A percentile compares a stretch with the other conserved stretches of the same genome.
Conservation (phyloP, 2,113 vertebrate species). For the Cynopterus brachyotis region DNA sequence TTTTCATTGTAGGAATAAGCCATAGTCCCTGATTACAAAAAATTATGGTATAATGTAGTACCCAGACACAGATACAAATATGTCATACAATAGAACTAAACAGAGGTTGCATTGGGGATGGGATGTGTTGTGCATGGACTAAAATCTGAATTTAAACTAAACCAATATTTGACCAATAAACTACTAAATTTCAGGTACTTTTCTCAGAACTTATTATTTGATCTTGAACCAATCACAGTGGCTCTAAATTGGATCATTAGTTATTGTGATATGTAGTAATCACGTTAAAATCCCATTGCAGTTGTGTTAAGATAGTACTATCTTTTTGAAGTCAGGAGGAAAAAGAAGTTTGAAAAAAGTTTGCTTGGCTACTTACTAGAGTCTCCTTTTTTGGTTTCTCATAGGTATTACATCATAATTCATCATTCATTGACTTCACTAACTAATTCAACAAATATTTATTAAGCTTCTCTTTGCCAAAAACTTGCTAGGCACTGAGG, state of each 20-base stretch:
- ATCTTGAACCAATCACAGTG: constrained; percentile 35
- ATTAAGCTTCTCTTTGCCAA: not conserved
- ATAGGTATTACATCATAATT: not conserved
- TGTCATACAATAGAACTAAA: not conserved
- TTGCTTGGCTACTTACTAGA: not conserved
- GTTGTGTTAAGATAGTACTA: constrained; percentile 39
- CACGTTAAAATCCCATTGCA: constrained; percentile 36
- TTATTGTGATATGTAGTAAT: constrained; percentile 63
- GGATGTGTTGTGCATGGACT: not conserved
- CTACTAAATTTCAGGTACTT: constrained; percentile 52
- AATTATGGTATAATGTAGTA: constrained; percentile 31
- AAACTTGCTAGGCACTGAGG: not conserved
- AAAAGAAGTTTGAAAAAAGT: not conserved
- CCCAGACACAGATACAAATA: constrained; percentile 4
- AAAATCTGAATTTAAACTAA: constrained; percentile 70
- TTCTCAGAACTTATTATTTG: constrained; percentile 37
- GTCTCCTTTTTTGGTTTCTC: not conserved
- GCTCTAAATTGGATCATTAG: constrained; percentile 53
- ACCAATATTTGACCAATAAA: constrained; percentile 57
- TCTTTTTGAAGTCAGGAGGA: constrained; percentile 53
- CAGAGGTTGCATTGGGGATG: not conserved
- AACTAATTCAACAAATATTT: not conserved
- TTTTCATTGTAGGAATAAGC: not conserved
- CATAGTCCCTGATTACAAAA: constrained; percentile 4
- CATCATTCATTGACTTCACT: not conserved